A percentile compares a stretch with the other conserved stretches of the same genome.
These are phyloP conservation scores for Agrochola lychnidis DNA, from an alignment of 2,888 invertebrate species.

Conservation along the genomic window DNA sequence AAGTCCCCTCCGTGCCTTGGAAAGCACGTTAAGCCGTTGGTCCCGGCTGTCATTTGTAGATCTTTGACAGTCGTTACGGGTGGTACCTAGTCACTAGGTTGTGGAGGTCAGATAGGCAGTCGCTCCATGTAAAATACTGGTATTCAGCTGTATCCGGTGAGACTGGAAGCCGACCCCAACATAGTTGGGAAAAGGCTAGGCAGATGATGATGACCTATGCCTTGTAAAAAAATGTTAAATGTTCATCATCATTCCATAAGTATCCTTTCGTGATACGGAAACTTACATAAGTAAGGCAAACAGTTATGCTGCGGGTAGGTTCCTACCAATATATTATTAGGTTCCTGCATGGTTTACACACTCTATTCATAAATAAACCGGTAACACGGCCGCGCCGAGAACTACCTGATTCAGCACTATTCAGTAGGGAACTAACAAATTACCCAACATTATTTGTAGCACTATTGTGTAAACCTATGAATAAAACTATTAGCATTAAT, in stretches of 20 bases:
- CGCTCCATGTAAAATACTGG: no score
- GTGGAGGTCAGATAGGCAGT: no score
- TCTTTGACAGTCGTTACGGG: no score
- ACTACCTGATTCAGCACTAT: slow-evolving; percentile 33
- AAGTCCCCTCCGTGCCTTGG: no score
- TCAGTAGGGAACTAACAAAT: slow-evolving; percentile 46
- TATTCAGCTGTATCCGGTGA: no score
- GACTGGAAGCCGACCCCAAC: no score
- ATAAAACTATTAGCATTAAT: slow-evolving; percentile 53
- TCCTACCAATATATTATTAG: slow-evolving; percentile 8
- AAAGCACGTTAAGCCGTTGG: no score
- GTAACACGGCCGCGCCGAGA: slow-evolving; percentile 11
- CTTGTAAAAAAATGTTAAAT: no score
- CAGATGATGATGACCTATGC: no score
- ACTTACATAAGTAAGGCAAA: neutral
- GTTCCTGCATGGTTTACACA: slow-evolving; percentile 14
- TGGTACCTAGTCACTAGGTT: no score
- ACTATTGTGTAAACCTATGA: slow-evolving; percentile 39
- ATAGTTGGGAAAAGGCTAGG: no score
- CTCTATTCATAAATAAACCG: slow-evolving; percentile 45
- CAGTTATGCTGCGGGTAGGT: neutral
- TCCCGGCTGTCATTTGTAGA: no score
- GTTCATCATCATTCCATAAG: neutral
- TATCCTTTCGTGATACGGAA: neutral
- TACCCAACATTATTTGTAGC: slow-evolving; percentile 28